Evolutionary conservation across 2,113 vertebrate species (phyloP), one percentile per base, ranked within the genome.

Genomic region (Nerophis ophidion): DNA sequence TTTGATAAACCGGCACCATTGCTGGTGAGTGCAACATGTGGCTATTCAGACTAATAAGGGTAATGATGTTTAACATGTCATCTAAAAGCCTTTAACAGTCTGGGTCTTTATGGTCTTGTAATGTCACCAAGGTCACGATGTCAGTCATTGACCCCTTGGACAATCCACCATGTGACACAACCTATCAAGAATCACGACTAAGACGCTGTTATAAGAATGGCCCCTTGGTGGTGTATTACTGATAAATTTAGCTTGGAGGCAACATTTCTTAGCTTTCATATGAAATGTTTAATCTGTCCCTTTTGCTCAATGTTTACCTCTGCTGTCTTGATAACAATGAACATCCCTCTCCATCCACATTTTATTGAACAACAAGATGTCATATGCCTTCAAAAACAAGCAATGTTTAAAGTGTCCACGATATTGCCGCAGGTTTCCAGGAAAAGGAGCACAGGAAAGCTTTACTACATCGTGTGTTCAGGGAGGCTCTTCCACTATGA

Each of bases 1-100:
- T 70, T 78, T 63, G 58, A 60, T 8, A 56, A 65, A 55, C 47
- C 49, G 44, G 51, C 36, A 34, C 47, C 54, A 40, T 56, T 56
- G 10, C 10, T 13, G 38, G 36, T 17, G 54, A 56, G 36, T 13
- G 36, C 54, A 7, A 7, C n/a, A 38, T 54, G 14, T 38, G 14
- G 35, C 34, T 16, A 16, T 35, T 14, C 12, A 7, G 33, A 33
- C 50, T 34, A 52, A 52, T 52, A 51, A 34, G 26, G 5, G 12
- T 6, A 13, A 11, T 35, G 51, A 15, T 33, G 35, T 53, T 53
- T 53, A 35, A 34, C 51, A 3, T 53, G 26, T 12, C 12, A 10
- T 55, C 15, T 3, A 55, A 40, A 38, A 40, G 15, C 8, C 53
- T 40, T 42, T 16, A 40, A 10, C n/a, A 4, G n/a, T 10, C 13